Evolutionary conservation across 2,797 vertebrate species (phyloP), one percentile per base, ranked within the genome.

Genomic region (Adelosebastes latens): DNA sequence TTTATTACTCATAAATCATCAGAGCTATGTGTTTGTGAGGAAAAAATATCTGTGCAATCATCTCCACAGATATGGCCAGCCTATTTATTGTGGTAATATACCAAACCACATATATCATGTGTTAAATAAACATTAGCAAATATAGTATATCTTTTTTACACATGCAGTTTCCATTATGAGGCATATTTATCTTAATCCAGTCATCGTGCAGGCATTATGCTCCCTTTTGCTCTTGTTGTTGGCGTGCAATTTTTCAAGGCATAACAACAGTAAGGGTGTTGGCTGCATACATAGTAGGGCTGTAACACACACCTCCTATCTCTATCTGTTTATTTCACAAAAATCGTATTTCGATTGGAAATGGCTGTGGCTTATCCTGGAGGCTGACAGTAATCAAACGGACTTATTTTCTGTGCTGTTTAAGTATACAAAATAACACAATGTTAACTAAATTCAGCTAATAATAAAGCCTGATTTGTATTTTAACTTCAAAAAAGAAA

Each of bases 21-120:
- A 39, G 36, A 49, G 52, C 29, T 71, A 20, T 39, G 29, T 29
- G 36, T 65, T 34, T 25, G 16, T 31, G 12, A 34, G 25, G 63
- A 25, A 63, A 60, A 80, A 87, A 84, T 75, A 81, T 82, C 64
- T 68, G 69, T 24, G 77, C 73, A 81, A 86, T 36, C 65, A 86
- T 83, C 68, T 64, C 52, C 36, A 49, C 56, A 74, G 55, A 77
- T 32, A 55, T 25, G 56, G 36, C 18, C 22, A 36, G 14, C 42
- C 36, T 34, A 24, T 56, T 82, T 81, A 52, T 74, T 73, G 31
- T 27, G 64, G 16, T 74, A 56, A 68, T 36, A 25, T 53, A 62
- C 58, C 63, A 76, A 55, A 74, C 77, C 32, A 49, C 76, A 86
- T 76, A 53, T 8, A 65, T 29, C 5, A 65, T 29, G 36, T 11